Conservation (phyloP, 2,797 vertebrate species). For the Menidia menidia region DNA sequence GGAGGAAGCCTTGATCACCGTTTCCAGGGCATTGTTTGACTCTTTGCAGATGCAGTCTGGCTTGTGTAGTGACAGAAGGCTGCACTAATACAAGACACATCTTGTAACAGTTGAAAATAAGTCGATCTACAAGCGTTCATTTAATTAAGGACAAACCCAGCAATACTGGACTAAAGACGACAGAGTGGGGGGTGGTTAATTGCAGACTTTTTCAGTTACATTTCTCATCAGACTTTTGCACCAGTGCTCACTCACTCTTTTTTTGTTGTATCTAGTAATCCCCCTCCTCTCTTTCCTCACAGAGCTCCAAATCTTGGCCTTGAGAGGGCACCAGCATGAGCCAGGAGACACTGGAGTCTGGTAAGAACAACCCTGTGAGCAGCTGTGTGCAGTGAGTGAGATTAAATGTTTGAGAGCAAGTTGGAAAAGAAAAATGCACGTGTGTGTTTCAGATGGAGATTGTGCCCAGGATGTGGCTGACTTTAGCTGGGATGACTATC, state of each 20-base stretch:
- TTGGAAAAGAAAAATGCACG: conserved; percentile 24
- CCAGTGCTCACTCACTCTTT: conserved; percentile 24
- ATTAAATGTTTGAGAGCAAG: conserved; percentile 28
- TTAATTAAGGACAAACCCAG: not conserved
- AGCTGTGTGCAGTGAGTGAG: conserved; percentile 34
- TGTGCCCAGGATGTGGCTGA: conserved; percentile 91
- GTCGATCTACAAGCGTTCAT: not conserved
- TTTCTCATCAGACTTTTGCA: conserved; percentile 27
- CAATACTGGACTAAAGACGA: not conserved
- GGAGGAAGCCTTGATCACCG: conserved; percentile 1
- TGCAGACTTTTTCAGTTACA: conserved; percentile 14
- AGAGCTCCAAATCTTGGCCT: conserved; percentile 64
- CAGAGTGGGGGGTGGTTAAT: not conserved
- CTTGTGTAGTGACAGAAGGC: conserved; percentile 17
- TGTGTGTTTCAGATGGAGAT: conserved; percentile 85
- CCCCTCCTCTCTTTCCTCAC: conserved; percentile 56
- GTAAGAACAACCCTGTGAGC: conserved; percentile 68
- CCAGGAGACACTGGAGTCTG: conserved; percentile 81
- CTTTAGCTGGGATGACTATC: conserved; percentile 97
- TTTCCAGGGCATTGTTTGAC: conserved; percentile 17
- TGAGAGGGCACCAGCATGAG: conserved; percentile 80
- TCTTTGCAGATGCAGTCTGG: conserved; percentile 21
- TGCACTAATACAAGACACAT: not conserved
- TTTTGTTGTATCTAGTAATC: conserved; percentile 24
- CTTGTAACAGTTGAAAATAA: not conserved